These are phyloP conservation scores for Ariolimax columbianus DNA, from an alignment of 2,888 invertebrate genomes.

Conservation along the genomic window DNA sequence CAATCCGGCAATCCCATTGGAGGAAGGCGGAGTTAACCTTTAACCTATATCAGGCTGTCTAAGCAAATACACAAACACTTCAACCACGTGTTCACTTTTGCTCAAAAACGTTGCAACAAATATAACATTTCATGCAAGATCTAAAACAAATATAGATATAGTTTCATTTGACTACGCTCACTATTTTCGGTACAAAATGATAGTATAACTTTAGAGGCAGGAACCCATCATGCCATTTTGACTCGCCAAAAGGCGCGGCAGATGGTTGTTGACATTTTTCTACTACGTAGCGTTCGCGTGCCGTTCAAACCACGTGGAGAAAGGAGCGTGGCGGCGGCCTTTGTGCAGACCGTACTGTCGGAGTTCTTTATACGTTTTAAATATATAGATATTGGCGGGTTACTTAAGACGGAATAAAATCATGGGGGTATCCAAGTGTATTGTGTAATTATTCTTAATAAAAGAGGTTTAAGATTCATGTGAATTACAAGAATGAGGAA, in stretches of 20 bases:
- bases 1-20: conserved; percentile 40
- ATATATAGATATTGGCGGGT: too few relatives aligned
- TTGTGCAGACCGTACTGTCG: neutral
- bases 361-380: too few relatives aligned
- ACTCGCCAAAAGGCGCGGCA: conserved; percentile 26
- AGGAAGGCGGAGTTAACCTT: conserved; percentile 47
- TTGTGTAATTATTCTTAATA: too few relatives aligned
- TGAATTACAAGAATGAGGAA: too few relatives aligned
- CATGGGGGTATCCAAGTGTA: too few relatives aligned
- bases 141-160: too few relatives aligned
- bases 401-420: too few relatives aligned
- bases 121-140: too few relatives aligned
- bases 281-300: conserved; percentile 23
- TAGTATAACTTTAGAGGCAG: too few relatives aligned
- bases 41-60: conserved; percentile 25
- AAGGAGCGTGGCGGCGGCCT: conserved; percentile 31
- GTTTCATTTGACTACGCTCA: too few relatives aligned
- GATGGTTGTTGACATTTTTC: conserved; percentile 31
- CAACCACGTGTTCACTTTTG: conserved; percentile 31
- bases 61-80: conserved; percentile 22
- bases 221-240: neutral
- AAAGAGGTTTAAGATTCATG: too few relatives aligned
- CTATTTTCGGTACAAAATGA: too few relatives aligned
- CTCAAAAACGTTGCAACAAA: neutral
- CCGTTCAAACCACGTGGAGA: conserved; percentile 32